Evolutionary conservation across 2,888 invertebrate species (phyloP).

Genomic region (Ctenicera cuprea): DNA sequence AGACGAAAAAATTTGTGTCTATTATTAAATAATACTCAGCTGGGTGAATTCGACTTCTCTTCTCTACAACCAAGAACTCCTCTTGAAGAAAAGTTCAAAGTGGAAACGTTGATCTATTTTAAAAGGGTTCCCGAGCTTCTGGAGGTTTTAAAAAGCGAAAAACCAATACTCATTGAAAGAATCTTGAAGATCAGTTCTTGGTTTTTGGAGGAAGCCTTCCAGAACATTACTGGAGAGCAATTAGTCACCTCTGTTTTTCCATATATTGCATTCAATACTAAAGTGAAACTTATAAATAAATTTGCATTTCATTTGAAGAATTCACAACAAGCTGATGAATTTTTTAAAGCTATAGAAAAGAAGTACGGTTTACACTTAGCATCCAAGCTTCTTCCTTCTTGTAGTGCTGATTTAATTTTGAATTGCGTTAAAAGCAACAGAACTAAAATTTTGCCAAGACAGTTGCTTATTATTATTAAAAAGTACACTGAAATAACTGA

Average conservation of each 20-base stretch:
- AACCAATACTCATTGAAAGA: constrained; percentile 37
- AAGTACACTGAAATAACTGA: constrained; percentile 38
- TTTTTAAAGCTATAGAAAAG: constrained; percentile 42
- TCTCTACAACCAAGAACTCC: constrained; percentile 13
- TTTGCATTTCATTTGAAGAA: constrained; percentile 32
- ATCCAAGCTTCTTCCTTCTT: constrained; percentile 41
- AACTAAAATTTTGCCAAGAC: constrained; percentile 25
- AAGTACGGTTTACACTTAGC: constrained; percentile 49
- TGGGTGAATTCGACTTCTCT: background rate
- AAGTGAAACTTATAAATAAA: constrained; percentile 47
- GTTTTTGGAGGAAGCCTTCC: constrained; percentile 44
- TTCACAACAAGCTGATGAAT: constrained; percentile 36
- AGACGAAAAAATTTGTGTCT: constrained; percentile 18
- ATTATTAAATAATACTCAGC: background rate
- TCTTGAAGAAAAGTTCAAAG: constrained; percentile 44
- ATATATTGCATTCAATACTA: constrained; percentile 41
- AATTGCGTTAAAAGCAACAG: constrained; percentile 30
- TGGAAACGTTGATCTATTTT: constrained; percentile 45
- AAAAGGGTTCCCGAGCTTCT: constrained; percentile 29
- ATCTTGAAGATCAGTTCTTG: constrained; percentile 46
- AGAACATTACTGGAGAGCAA: constrained; percentile 24
- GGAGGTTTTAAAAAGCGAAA: constrained; percentile 49
- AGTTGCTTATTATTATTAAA: constrained; percentile 36
- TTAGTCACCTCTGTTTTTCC: constrained; percentile 43
- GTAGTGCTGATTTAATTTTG: constrained; percentile 45